Evolutionary conservation across 2,113 vertebrate genomes (phyloP).

Genomic region (Panthera leo): DNA sequence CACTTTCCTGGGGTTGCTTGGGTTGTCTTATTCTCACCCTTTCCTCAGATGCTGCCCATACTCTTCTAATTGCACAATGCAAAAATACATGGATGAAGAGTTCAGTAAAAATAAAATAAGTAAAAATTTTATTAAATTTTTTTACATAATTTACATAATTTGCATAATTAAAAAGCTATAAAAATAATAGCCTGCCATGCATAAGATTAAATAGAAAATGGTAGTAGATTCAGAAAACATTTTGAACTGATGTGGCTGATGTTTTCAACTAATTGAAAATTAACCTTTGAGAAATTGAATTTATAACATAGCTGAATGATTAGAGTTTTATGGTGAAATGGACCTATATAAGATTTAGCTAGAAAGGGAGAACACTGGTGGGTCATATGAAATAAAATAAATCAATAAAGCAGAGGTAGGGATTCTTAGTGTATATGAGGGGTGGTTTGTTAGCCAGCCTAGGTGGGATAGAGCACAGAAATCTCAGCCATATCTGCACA

Average conservation of each 20-base stretch:
- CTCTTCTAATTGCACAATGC: not conserved
- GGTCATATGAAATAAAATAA: not conserved
- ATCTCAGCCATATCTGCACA: not conserved
- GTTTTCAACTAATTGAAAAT: not conserved
- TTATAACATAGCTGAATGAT: not conserved
- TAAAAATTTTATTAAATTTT: no score
- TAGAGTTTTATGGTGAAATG: not conserved
- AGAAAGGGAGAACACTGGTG: not conserved
- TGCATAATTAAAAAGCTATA: not conserved
- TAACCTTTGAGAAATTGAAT: conserved; percentile 33
- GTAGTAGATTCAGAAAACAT: not conserved
- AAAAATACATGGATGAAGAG: not conserved
- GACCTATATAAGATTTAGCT: not conserved
- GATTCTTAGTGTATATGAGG: accelerated
- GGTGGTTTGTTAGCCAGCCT: not conserved
- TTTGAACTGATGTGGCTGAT: not conserved
- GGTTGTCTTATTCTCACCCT: not conserved
- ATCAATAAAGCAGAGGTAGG: not conserved
- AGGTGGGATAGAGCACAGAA: not conserved
- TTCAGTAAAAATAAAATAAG: not conserved
- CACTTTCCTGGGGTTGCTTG: not conserved
- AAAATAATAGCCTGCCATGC: not conserved
- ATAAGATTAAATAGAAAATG: not conserved
- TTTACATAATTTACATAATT: no score
- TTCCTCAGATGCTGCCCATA: not conserved